A percentile compares a stretch with the other conserved stretches of the same genome.
These are phyloP conservation scores for Anguilla megastoma DNA, from an alignment of 2,797 vertebrate genomes.

Conservation along the genomic window DNA sequence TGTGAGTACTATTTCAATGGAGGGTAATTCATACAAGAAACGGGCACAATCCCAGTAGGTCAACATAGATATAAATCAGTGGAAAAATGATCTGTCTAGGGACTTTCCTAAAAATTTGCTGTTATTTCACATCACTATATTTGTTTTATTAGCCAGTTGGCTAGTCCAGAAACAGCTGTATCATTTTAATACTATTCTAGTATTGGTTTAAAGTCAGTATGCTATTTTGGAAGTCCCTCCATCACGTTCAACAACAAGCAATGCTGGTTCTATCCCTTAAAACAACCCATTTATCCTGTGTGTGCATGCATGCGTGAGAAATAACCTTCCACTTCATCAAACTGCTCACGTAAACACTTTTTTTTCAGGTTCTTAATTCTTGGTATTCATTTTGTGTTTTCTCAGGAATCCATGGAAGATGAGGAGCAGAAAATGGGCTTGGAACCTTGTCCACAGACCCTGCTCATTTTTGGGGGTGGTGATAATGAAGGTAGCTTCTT, in stretches of 20 bases:
- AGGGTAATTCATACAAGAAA: background rate
- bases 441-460: slow-evolving; percentile 40
- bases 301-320: background rate
- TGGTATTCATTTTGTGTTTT: background rate
- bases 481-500: slow-evolving; percentile 81
- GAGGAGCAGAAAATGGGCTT: slow-evolving; percentile 29
- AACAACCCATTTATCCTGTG: background rate
- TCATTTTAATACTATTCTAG: background rate
- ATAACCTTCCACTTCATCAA: background rate
- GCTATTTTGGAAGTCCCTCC: background rate
- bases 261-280: background rate
- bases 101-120: background rate
- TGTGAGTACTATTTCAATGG: background rate
- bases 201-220: background rate
- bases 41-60: background rate
- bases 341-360: background rate
- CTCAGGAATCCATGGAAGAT: slow-evolving; percentile 46
- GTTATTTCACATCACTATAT: background rate
- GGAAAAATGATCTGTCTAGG: background rate
- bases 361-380: background rate
- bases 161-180: background rate
- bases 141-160: background rate
- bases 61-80: background rate
- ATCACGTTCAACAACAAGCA: background rate
- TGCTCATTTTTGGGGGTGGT: slow-evolving; percentile 79